These are phyloP conservation scores for Hemistola chrysoprasaria DNA, from an alignment of 2,888 invertebrate genomes.

Conservation along the genomic window DNA sequence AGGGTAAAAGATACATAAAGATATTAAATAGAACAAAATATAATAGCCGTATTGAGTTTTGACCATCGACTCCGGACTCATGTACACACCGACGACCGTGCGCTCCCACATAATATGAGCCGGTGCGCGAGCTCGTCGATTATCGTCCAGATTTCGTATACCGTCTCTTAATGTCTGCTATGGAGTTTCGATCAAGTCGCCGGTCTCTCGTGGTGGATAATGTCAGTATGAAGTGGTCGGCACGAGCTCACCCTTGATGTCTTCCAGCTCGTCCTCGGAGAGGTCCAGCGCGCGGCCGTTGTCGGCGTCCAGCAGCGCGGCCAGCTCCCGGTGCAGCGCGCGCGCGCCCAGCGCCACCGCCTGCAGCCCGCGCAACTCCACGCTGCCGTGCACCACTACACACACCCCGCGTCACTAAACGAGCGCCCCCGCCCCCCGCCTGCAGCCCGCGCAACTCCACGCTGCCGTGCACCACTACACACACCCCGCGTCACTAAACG, in stretches of 20 bases:
- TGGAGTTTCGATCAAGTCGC: too few relatives aligned
- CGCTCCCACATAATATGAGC: too few relatives aligned
- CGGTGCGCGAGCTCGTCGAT: too few relatives aligned
- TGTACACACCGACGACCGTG: too few relatives aligned
- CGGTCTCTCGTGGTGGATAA: too few relatives aligned
- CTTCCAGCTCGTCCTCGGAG: conserved; percentile 84
- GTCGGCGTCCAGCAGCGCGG: conserved; percentile 67
- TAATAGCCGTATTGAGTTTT: too few relatives aligned
- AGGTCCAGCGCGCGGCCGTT: conserved; percentile 72
- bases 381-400: conserved; percentile 92
- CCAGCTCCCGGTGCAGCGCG: conserved; percentile 85
- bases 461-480: conserved; percentile 91
- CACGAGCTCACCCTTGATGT: conserved; percentile 87
- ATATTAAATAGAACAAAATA: too few relatives aligned
- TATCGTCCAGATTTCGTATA: too few relatives aligned
- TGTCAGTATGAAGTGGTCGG: too few relatives aligned
- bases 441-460: conserved; percentile 92
- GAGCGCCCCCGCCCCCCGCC: conserved; percentile 80
- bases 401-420: background rate
- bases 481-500: conserved; percentile 37
- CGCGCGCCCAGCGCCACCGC: conserved; percentile 89
- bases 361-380: conserved; percentile 91
- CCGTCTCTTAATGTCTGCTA: too few relatives aligned
- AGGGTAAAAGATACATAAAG: too few relatives aligned
- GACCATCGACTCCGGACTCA: too few relatives aligned